Conservation (phyloP, 1,140 invertebrate genomes). For the Cyclargus thomasi region DNA sequence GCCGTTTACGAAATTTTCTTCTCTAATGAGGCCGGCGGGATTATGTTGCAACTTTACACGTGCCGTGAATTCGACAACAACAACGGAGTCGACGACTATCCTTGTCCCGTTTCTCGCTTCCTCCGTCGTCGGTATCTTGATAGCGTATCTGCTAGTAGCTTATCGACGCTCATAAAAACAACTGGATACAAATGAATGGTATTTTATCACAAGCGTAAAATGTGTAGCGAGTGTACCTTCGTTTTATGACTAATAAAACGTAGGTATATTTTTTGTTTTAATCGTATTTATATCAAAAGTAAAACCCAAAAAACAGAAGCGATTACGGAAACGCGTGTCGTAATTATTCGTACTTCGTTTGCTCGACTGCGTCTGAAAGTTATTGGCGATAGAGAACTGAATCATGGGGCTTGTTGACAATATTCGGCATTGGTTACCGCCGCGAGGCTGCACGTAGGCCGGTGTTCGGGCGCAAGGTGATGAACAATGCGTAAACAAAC, state of each 20-base stretch:
- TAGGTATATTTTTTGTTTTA: slow-evolving; percentile 20
- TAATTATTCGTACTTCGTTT: background rate
- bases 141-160: slow-evolving; percentile 54
- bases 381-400: background rate
- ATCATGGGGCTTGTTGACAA: slow-evolving; percentile 46
- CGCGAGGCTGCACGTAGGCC: slow-evolving; percentile 64
- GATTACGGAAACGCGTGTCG: background rate
- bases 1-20: slow-evolving; percentile 20
- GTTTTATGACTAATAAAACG: slow-evolving; percentile 16
- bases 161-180: slow-evolving; percentile 35
- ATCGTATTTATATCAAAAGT: background rate
- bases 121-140: slow-evolving; percentile 59
- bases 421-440: slow-evolving; percentile 13
- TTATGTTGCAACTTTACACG: slow-evolving; percentile 61
- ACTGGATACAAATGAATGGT: slow-evolving; percentile 13
- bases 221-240: background rate
- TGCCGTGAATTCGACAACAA: slow-evolving; percentile 57
- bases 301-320: background rate
- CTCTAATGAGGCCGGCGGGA: slow-evolving; percentile 15
- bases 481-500: slow-evolving; percentile 48
- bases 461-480: slow-evolving; percentile 45
- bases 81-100: slow-evolving; percentile 53
- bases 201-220: slow-evolving; percentile 17
- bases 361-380: background rate
- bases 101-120: slow-evolving; percentile 69